Conservation (phyloP, 2,888 invertebrate species). For the Drosophila recens region DNA sequence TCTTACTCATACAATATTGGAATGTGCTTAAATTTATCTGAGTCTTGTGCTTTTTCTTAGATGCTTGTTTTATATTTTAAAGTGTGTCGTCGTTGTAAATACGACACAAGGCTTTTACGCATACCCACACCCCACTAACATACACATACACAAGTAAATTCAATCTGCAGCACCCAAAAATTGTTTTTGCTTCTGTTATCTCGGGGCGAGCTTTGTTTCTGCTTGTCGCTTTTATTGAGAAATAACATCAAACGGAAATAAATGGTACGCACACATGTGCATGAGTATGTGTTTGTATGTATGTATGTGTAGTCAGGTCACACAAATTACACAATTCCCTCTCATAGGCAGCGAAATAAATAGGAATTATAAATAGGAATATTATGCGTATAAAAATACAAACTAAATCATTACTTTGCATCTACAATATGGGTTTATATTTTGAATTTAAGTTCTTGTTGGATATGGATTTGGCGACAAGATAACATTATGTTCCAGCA, state of each 20-base stretch:
- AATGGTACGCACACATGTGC: constrained; percentile 17
- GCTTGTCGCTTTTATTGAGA: constrained; percentile 31
- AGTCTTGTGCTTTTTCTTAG: constrained; percentile 13
- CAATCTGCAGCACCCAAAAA: constrained; percentile 23
- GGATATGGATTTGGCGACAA: neutral
- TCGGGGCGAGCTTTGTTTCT: constrained; percentile 30
- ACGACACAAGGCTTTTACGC: neutral
- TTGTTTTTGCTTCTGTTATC: constrained; percentile 44
- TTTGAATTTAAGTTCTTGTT: neutral
- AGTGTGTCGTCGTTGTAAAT: constrained; percentile 21
- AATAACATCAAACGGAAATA: constrained; percentile 56
- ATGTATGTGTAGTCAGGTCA: constrained; percentile 19
- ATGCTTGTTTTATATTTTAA: constrained; percentile 32
- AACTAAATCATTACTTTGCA: constrained; percentile 4
- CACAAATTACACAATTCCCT: constrained; percentile 43
- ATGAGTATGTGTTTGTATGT: constrained; percentile 3
- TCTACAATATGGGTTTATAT: neutral
- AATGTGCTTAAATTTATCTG: constrained; percentile 29
- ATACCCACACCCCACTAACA: neutral
- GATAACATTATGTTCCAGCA: neutral
- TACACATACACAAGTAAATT: constrained; percentile 12
- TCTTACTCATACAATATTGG: constrained; percentile 10
- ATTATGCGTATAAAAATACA: constrained; percentile 11
- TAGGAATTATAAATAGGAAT: constrained; percentile 29
- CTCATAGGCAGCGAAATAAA: constrained; percentile 12